Evolutionary conservation across 2,113 vertebrate genomes (phyloP).

Genomic region (Pollachius pollachius): DNA sequence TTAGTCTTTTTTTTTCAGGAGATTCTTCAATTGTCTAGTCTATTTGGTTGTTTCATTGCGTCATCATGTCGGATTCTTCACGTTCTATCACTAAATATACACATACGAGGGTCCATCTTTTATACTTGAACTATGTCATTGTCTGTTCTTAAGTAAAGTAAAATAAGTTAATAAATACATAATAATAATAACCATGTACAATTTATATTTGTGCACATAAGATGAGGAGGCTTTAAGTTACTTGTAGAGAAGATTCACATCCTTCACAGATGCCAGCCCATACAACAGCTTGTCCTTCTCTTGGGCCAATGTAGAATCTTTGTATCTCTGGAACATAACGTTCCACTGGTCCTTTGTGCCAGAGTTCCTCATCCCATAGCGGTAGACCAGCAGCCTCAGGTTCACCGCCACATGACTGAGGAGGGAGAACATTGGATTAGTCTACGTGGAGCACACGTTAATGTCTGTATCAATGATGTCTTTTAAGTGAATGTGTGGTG

Average conservation of each 20-base stretch:
- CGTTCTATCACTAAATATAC: too few relatives aligned
- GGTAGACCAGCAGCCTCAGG: constrained; percentile 88
- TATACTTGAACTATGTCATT: too few relatives aligned
- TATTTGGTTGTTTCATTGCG: too few relatives aligned
- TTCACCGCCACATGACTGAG: constrained; percentile 79
- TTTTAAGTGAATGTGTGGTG: too few relatives aligned
- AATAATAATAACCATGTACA: too few relatives aligned
- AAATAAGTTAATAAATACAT: too few relatives aligned
- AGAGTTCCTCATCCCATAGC: constrained; percentile 89
- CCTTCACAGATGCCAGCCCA: constrained; percentile 85
- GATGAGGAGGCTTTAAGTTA: constrained; percentile 42
- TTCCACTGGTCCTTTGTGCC: constrained; percentile 78
- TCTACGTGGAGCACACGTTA: not conserved
- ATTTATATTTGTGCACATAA: too few relatives aligned
- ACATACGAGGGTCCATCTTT: too few relatives aligned
- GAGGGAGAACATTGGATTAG: constrained; percentile 2
- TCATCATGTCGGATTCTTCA: too few relatives aligned
- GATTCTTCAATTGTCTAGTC: too few relatives aligned
- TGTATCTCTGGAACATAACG: constrained; percentile 81
- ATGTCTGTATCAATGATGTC: not conserved
- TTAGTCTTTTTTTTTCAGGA: too few relatives aligned
- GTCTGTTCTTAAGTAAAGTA: too few relatives aligned
- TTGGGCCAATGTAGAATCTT: constrained; percentile 81
- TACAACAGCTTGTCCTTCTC: constrained; percentile 96
- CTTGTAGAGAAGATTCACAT: constrained; percentile 80